Percentiles rank a stretch among this genome's conserved stretches.
Evolutionary conservation across 2,888 invertebrate species (phyloP).

Genomic region (Andrena praecox): DNA sequence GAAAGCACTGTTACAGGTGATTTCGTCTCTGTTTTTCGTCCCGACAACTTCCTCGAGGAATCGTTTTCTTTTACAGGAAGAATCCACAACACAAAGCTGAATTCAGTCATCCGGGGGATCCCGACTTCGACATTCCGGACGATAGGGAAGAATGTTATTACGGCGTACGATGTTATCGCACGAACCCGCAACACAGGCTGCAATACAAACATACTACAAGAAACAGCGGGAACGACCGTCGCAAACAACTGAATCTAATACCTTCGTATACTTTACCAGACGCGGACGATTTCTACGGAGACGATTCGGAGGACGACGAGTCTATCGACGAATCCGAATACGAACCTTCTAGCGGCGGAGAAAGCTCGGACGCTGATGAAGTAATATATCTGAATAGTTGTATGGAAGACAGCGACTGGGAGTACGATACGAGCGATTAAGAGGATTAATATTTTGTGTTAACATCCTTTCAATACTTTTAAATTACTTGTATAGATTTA

Average conservation of each 20-base stretch:
- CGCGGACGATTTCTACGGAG: constrained; percentile 24
- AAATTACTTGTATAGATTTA: constrained; percentile 31
- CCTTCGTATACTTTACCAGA: constrained; percentile 12
- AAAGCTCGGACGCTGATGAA: constrained; percentile 65
- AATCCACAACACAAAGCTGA: constrained; percentile 87
- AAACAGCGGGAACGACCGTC: background rate
- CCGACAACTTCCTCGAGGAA: background rate
- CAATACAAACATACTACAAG: constrained; percentile 84
- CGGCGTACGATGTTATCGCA: constrained; percentile 87
- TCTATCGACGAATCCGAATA: constrained; percentile 82
- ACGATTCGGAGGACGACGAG: constrained; percentile 75
- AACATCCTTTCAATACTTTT: background rate
- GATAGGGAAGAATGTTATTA: constrained; percentile 86
- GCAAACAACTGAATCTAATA: constrained; percentile 27
- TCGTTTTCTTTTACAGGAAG: constrained; percentile 85
- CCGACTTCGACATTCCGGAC: constrained; percentile 86
- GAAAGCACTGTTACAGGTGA: constrained; percentile 88
- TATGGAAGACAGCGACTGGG: constrained; percentile 45
- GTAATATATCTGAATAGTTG: constrained; percentile 23
- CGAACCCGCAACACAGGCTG: constrained; percentile 87
- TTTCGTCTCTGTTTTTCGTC: background rate
- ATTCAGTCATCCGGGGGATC: constrained; percentile 89
- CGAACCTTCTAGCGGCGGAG: constrained; percentile 70
- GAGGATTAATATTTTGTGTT: background rate
- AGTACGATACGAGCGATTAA: constrained; percentile 33